phyloP scores from a whole-genome alignment of 1,140 invertebrate genomes.

The Mylabris phalerata region DNA sequence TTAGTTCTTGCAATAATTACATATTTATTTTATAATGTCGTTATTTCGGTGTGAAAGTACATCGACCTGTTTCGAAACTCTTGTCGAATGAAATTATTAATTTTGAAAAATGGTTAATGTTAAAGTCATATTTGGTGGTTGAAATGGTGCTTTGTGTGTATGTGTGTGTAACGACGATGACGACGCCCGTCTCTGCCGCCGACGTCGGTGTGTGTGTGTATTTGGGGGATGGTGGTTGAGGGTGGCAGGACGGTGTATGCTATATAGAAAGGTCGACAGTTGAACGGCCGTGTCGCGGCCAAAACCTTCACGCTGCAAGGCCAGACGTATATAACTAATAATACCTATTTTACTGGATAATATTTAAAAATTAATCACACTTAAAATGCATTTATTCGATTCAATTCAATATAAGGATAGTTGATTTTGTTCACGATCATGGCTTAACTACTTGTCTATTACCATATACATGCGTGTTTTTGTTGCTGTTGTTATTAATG shows the following conservation, averaged over 20 bases:
- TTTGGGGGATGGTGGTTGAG: neutral
- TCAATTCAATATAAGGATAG: too few relatives aligned
- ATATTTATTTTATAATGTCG: too few relatives aligned
- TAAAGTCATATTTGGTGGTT: too few relatives aligned
- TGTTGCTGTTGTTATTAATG: neutral
- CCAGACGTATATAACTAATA: constrained; percentile 22
- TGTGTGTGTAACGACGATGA: neutral
- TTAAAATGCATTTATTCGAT: too few relatives aligned
- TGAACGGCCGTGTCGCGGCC: constrained; percentile 19
- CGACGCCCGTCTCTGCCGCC: constrained; percentile 14
- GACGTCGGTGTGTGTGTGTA: constrained; percentile 1
- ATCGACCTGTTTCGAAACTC: too few relatives aligned
- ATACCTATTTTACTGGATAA: constrained; percentile 15
- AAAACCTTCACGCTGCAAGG: constrained; percentile 20
- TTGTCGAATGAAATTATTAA: too few relatives aligned
- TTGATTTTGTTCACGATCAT: neutral
- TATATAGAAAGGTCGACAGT: constrained; percentile 18
- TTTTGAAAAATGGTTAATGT: too few relatives aligned
- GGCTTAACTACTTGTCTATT: neutral
- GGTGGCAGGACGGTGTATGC: constrained; percentile 5
- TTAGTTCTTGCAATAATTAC: too few relatives aligned
- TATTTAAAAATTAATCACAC: constrained; percentile 20
- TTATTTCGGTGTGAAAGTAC: too few relatives aligned
- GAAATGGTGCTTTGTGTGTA: too few relatives aligned
- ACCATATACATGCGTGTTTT: neutral